Percentiles rank a stretch among this genome's conserved stretches.
Conservation (phyloP, 2,888 invertebrate species). For the Mesochorus sp. region DNA sequence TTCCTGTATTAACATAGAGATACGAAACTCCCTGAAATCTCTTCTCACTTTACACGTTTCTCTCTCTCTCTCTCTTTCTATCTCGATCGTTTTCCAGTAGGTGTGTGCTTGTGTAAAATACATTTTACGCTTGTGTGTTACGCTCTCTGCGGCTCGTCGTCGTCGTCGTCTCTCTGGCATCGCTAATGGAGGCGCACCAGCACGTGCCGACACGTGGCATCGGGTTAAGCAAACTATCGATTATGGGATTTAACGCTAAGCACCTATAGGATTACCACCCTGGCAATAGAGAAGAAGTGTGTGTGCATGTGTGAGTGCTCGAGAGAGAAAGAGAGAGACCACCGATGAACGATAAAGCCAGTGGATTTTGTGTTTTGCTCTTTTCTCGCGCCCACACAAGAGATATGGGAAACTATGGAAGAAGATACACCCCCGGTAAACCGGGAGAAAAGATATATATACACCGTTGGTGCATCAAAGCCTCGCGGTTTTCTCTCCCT, state of each 20-base stretch:
- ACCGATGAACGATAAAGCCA: conserved; percentile 57
- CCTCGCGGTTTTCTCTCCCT: conserved; percentile 19
- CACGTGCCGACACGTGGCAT: conserved; percentile 81
- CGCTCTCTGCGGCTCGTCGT: conserved; percentile 44
- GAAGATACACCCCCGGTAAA: conserved; percentile 16
- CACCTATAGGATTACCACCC: conserved; percentile 81
- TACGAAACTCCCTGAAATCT: conserved; percentile 66
- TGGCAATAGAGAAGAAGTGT: conserved; percentile 29
- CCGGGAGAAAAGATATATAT: background rate
- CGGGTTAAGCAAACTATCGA: conserved; percentile 82
- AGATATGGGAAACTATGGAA: background rate
- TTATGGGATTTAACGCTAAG: conserved; percentile 82
- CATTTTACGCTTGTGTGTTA: conserved; percentile 52
- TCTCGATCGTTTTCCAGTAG: conserved; percentile 22
- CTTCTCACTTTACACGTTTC: conserved; percentile 47
- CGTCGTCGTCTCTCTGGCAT: conserved; percentile 34
- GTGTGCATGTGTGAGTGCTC: conserved; percentile 37
- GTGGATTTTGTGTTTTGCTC: conserved; percentile 61
- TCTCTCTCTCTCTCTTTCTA: conserved; percentile 20
- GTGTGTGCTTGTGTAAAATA: conserved; percentile 41
- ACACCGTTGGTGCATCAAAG: conserved; percentile 27
- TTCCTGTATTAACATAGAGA: conserved; percentile 78
- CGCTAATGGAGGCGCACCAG: conserved; percentile 77
- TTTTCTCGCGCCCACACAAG: conserved; percentile 48
- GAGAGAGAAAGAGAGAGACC: conserved; percentile 3